phyloP scores from a whole-genome alignment of 2,113 vertebrate genomes.

The Brachyhypopomus occidentalis region DNA sequence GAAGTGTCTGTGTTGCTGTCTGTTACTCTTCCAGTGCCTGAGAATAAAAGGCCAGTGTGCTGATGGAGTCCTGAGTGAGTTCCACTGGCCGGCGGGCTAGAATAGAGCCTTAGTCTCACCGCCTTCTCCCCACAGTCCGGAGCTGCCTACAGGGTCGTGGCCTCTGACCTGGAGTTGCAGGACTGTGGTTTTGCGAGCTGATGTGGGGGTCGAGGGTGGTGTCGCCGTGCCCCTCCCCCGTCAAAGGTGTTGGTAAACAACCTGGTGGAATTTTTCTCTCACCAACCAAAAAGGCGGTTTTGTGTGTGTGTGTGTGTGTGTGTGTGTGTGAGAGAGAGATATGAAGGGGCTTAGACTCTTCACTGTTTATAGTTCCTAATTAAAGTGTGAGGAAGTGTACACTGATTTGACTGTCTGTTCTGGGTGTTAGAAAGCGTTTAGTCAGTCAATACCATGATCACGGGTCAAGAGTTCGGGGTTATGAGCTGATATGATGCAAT shows the following conservation, averaged over 20 bases:
- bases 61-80: conserved; percentile 25
- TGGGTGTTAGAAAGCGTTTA: background rate
- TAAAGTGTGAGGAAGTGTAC: conserved; percentile 5
- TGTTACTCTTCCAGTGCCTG: background rate
- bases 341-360: background rate
- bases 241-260: conserved; percentile 55
- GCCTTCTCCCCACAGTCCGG: background rate
- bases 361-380: conserved; percentile 3
- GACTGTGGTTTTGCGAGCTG: conserved; percentile 29
- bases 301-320: conserved; percentile 8
- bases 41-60: conserved; percentile 37
- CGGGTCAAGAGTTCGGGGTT: background rate
- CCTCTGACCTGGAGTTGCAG: conserved; percentile 35
- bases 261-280: conserved; percentile 35
- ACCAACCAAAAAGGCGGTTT: conserved; percentile 12
- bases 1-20: background rate
- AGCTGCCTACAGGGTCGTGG: conserved; percentile 32
- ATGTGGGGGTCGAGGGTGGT: conserved; percentile 10
- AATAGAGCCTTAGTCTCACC: conserved; percentile 24
- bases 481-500: background rate
- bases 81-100: background rate
- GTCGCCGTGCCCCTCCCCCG: conserved; percentile 1
- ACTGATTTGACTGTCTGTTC: background rate
- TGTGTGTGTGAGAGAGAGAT: background rate
- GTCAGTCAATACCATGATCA: background rate